Evolutionary conservation across 2,113 vertebrate genomes (phyloP), one percentile per base, ranked within the genome.

Genomic region (Coryphaenoides rupestris): DNA sequence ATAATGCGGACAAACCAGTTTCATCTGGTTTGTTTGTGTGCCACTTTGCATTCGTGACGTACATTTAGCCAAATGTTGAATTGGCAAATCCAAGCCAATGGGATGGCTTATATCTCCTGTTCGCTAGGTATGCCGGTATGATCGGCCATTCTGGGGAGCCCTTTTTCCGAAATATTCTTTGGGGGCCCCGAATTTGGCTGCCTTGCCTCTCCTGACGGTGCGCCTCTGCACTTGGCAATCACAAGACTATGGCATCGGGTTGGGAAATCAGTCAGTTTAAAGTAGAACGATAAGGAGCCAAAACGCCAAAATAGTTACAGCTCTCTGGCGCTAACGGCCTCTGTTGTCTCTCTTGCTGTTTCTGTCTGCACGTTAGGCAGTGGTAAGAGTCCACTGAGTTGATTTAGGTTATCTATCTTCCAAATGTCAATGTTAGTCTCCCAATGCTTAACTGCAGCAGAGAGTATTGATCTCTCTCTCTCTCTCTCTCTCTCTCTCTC

Each of bases 381-480:
- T 45, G n/a, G n/a, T 45, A 53, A 60, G 47, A 58, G 28, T 49
- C 66, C 52, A 22, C 60, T 33, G 45, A 58, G 54, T 59, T 69
- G 50, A 73, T 69, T 74, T 68, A 62, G 73, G 67, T 63, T 66
- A 81, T 86, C 80, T 69, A 78, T 81, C 78, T 80, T 75, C 71
- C 21, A 5, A 1, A 9, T 70, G 66, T 56, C 73, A 74, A 67
- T 63, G 52, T 72, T 73, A 55, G 70, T 65, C 63, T 60, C 47
- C 71, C 55, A 65, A 63, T 46, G 78, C 74, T n/a, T n/a, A n/a
- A n/a, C n/a, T n/a, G 78, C 74, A 74, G 60, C 61, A 73, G 59
- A 22, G 46, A 12, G 33, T 74, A 88, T 84, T 60, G 82, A 88
- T 82, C 33, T n/a, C n/a, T n/a, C n/a, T n/a, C n/a, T n/a, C n/a